Evolutionary conservation across 2,888 invertebrate species (phyloP).

Genomic region (Drosophila fungiperda): DNA sequence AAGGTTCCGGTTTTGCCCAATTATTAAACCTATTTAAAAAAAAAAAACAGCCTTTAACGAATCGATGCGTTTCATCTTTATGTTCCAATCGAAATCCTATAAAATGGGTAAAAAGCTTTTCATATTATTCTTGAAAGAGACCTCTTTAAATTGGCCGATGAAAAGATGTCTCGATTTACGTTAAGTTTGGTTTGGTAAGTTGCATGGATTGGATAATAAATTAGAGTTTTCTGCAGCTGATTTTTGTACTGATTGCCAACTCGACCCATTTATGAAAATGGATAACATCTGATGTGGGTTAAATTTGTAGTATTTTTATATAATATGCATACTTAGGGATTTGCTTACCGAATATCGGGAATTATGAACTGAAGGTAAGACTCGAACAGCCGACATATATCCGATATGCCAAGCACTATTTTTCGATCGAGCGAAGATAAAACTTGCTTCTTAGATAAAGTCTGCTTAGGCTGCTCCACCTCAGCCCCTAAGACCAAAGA

Average conservation of each 20-base stretch:
- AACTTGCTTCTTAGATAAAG: not conserved
- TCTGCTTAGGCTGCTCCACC: not conserved
- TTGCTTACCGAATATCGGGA: not conserved
- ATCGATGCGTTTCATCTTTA: conserved; percentile 45
- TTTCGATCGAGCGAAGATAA: too few relatives aligned
- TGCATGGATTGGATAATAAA: not conserved
- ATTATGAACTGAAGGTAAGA: conserved; percentile 4
- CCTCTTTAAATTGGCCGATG: not conserved
- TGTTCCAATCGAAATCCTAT: conserved; percentile 8
- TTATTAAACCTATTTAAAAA: conserved; percentile 22
- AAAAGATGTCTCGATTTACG: conserved; percentile 11
- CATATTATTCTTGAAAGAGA: not conserved
- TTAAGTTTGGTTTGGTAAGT: conserved; percentile 21
- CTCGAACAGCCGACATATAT: not conserved
- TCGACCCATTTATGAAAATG: not conserved
- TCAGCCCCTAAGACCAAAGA: not conserved
- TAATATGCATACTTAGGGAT: not conserved
- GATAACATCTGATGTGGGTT: conserved; percentile 13
- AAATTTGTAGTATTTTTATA: not conserved
- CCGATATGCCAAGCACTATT: not conserved
- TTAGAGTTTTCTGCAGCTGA: conserved; percentile 1
- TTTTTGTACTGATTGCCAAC: conserved; percentile 4
- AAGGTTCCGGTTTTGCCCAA: conserved; percentile 1
- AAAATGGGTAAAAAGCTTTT: conserved; percentile 9
- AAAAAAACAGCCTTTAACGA: conserved; percentile 38